Base-by-base conservation (phyloP, 2,797 vertebrate species). In the Acanthurus tractus region DNA sequence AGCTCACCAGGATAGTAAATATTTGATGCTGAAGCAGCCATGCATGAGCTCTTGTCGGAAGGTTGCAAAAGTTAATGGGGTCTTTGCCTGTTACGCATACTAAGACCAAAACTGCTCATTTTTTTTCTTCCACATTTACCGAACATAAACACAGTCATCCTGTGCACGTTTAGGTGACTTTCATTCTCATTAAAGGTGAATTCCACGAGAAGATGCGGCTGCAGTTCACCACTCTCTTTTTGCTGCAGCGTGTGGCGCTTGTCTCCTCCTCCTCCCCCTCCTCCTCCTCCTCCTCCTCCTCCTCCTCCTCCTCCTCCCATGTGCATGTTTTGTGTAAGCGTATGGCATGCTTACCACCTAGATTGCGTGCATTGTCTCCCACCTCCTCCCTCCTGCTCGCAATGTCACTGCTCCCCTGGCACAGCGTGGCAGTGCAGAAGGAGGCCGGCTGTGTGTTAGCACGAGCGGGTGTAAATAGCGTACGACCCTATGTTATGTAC, bases 11-110 rank as follows among this genome's bases (percentile, higher is more conserved):
- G 70, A 80, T 82, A 40, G 76, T 94, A 90, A 93, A 93, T 93
- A 91, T 92, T 94, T 94, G 82, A 93, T 92, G 89, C 52, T 0
- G 63, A 63, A 63, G 88, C 89, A 87, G 90, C 80, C 88, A 87
- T 78, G 89, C 85, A 50, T 90, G 78, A 67, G 25, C 79, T 74
- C 76, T 65, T 66, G 76, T 79, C 9, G 34, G 56, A 49, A 59
- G 75, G 48, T 81, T 85, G 59, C 59, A 78, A 64, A 89, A 85
- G 84, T 86, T 73, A 85, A 80, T 79, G 72, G 63, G 72, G 73
- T 76, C 62, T 74, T 77, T 76, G 72, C 81, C 58, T 74, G 46
- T 73, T 61, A 62, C 63, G 59, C 38, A 55, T 36, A 62, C 42
- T 15, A 8, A 45, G 48, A 65, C 36, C 46, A 45, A 59, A 77